Conservation (phyloP, 2,797 vertebrate genomes). For the Peromyscus eremicus region DNA sequence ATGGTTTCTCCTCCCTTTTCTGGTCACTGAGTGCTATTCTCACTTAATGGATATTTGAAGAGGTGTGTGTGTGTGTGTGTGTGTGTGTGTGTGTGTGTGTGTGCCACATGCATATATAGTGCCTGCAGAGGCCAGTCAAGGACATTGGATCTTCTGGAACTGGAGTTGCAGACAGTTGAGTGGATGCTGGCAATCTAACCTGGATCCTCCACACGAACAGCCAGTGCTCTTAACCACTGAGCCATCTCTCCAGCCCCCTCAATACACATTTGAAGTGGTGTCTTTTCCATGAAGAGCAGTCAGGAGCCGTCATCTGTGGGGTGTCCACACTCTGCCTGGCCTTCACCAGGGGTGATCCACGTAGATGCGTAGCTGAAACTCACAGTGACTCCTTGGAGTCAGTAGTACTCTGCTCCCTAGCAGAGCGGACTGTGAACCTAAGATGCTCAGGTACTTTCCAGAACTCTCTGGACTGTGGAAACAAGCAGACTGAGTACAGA, state of each 20-base stretch:
- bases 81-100: not conserved
- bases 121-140: not conserved
- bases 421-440: not conserved
- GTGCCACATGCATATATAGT: too few relatives aligned
- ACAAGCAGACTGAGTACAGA: not conserved
- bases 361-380: not conserved
- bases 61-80: not conserved
- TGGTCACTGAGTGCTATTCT: not conserved
- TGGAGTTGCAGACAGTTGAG: not conserved
- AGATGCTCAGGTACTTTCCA: not conserved
- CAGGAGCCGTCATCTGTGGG: not conserved
- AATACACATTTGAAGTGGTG: not conserved
- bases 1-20: not conserved
- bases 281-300: not conserved
- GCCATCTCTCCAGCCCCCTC: not conserved
- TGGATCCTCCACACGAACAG: not conserved
- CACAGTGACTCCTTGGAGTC: not conserved
- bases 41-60: not conserved
- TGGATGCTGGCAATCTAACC: not conserved
- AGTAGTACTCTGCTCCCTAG: not conserved
- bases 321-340: not conserved
- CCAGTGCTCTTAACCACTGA: not conserved
- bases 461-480: not conserved
- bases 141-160: not conserved
- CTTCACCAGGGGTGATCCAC: not conserved